Percentiles rank a stretch among this genome's conserved stretches.
These are phyloP conservation scores for Luffia ferchaultella DNA, from an alignment of 2,888 invertebrate species.

Conservation along the genomic window DNA sequence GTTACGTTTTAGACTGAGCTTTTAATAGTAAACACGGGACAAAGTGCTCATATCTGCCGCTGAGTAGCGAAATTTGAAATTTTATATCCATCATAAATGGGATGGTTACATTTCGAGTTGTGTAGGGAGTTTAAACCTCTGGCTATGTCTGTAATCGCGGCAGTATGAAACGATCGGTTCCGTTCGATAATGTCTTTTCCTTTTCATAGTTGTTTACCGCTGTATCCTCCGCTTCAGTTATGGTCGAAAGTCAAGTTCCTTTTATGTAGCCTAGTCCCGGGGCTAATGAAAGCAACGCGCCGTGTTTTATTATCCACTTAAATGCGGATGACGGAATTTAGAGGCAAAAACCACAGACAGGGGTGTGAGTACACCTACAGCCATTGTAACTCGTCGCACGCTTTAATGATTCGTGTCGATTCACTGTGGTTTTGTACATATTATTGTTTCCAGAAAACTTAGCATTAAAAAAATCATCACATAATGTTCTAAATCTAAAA, in stretches of 20 bases:
- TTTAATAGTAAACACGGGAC: constrained; percentile 20
- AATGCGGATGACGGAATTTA: constrained; percentile 27
- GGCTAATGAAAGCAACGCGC: constrained; percentile 51
- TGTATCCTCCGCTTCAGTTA: too few relatives aligned
- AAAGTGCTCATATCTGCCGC: constrained; percentile 22
- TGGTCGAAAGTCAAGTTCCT: constrained; percentile 33
- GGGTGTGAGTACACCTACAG: neutral
- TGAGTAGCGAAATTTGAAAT: constrained; percentile 49
- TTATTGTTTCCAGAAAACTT: too few relatives aligned
- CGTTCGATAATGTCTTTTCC: too few relatives aligned
- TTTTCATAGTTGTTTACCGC: too few relatives aligned
- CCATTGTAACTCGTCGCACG: neutral
- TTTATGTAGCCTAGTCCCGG: constrained; percentile 31
- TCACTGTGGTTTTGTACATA: neutral
- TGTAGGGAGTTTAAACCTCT: too few relatives aligned
- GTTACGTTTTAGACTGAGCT: constrained; percentile 8
- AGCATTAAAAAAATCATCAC: too few relatives aligned
- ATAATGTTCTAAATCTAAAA: too few relatives aligned
- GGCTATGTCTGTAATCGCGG: too few relatives aligned
- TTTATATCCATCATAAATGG: constrained; percentile 51
- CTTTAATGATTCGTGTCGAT: neutral
- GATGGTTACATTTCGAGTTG: constrained; percentile 40
- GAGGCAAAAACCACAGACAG: constrained; percentile 17
- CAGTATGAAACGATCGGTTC: too few relatives aligned
- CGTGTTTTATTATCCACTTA: constrained; percentile 50